phyloP scores from a whole-genome alignment of 2,888 invertebrate species.

The Drosophila melanosoma region DNA sequence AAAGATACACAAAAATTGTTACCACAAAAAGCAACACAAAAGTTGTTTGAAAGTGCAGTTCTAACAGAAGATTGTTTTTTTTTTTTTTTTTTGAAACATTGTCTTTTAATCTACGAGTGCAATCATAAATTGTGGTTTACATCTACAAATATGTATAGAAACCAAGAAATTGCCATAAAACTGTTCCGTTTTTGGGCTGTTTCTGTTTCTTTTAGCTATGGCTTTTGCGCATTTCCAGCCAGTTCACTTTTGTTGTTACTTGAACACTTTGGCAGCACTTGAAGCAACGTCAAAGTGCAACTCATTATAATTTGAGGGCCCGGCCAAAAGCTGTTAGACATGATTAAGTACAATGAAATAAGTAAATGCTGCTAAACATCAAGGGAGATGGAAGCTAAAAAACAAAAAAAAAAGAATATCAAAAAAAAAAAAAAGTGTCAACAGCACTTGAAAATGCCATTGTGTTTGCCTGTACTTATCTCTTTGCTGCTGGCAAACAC shows the following conservation, averaged over 20 bases:
- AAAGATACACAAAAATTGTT: neutral
- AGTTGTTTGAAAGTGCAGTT: neutral
- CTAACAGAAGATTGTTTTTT: neutral
- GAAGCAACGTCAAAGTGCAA: constrained; percentile 74
- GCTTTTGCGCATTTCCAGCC: neutral
- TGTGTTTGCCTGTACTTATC: constrained; percentile 66
- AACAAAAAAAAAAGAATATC: neutral
- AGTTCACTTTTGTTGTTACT: constrained; percentile 8
- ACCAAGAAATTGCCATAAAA: constrained; percentile 1
- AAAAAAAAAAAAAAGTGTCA: constrained; percentile 56
- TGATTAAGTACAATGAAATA: constrained; percentile 79
- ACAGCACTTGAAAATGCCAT: constrained; percentile 70
- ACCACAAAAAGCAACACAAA: neutral
- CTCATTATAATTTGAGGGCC: constrained; percentile 68
- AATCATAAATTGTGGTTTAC: neutral
- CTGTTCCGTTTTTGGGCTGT: neutral
- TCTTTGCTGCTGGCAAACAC: constrained; percentile 47
- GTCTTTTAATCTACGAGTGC: neutral
- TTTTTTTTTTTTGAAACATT: neutral
- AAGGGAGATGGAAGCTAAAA: constrained; percentile 32
- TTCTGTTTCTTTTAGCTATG: neutral
- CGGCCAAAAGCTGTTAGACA: constrained; percentile 55
- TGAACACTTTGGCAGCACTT: constrained; percentile 63
- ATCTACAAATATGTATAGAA: neutral
- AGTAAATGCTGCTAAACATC: constrained; percentile 65